Conservation (phyloP, 1,140 invertebrate genomes). For the Oreohelix idahoensis region DNA sequence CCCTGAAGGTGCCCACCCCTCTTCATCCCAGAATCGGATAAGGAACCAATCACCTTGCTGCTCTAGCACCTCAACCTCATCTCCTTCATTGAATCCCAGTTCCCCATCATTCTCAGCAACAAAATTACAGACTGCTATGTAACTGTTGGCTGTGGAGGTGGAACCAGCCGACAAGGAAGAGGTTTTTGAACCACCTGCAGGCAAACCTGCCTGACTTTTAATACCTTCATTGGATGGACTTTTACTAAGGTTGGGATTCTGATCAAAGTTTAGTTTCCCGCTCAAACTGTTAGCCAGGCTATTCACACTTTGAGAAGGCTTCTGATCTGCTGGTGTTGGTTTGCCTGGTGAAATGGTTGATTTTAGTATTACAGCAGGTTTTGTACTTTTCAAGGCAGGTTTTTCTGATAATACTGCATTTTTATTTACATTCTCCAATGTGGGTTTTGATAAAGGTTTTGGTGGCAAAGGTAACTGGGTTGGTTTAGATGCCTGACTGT, state of each 20-base stretch:
- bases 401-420: not conserved
- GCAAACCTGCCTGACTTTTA: not conserved
- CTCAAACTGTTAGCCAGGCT: slow-evolving; percentile 31
- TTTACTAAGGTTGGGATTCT: not conserved
- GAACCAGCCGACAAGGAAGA: not conserved
- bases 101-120: slow-evolving; percentile 29
- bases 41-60: slow-evolving; percentile 25
- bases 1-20: slow-evolving; percentile 34
- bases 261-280: slow-evolving; percentile 35
- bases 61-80: slow-evolving; percentile 36
- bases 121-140: slow-evolving; percentile 22
- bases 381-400: not conserved
- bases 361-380: not conserved
- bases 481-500: not conserved
- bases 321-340: not conserved
- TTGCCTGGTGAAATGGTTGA: not conserved
- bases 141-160: not conserved
- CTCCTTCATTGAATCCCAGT: slow-evolving; percentile 32
- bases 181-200: not conserved
- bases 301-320: slow-evolving; percentile 7
- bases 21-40: slow-evolving; percentile 19
- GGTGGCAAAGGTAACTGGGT: not conserved
- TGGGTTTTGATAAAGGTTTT: not conserved
- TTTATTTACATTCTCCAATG: not conserved
- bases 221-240: not conserved